A percentile compares a stretch with the other conserved stretches of the same genome.
Conservation (phyloP, 2,113 vertebrate species). For the Pholis gunnellus region DNA sequence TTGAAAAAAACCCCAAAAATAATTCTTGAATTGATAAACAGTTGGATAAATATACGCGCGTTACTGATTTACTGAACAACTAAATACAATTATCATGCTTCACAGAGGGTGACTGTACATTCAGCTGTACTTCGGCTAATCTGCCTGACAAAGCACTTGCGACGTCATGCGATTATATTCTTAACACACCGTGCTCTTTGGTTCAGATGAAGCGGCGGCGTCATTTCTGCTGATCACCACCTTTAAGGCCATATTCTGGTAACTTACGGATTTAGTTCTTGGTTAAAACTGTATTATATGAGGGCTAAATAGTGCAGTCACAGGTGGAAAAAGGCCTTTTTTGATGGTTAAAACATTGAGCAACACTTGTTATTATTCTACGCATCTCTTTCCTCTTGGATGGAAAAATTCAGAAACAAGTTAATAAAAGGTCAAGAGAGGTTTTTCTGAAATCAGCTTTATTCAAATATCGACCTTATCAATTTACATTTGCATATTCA, state of each 20-base stretch:
- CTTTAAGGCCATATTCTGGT: not conserved
- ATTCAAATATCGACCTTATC: conserved; percentile 85
- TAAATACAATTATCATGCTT: not conserved
- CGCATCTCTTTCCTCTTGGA: conserved; percentile 6
- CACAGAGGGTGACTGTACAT: too few relatives aligned
- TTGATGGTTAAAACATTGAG: not conserved
- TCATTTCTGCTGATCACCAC: not conserved
- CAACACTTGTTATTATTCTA: conserved; percentile 29
- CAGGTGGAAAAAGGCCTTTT: not conserved
- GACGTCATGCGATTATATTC: not conserved
- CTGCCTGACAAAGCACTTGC: not conserved
- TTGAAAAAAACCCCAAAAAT: not conserved
- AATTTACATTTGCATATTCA: conserved; percentile 73
- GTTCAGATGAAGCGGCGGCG: conserved; percentile 22
- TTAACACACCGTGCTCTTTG: not conserved
- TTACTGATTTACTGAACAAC: conserved; percentile 1
- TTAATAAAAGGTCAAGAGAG: conserved; percentile 70
- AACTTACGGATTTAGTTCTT: not conserved
- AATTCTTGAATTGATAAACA: not conserved
- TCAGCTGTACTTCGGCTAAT: not conserved
- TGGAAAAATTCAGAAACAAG: conserved; percentile 41
- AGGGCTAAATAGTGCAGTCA: not conserved
- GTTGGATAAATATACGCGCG: not conserved
- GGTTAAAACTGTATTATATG: not conserved
- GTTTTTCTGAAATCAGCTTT: conserved; percentile 55